These are phyloP conservation scores for Xenus cinereus DNA, from an alignment of 2,113 vertebrate genomes.

Conservation along the genomic window DNA sequence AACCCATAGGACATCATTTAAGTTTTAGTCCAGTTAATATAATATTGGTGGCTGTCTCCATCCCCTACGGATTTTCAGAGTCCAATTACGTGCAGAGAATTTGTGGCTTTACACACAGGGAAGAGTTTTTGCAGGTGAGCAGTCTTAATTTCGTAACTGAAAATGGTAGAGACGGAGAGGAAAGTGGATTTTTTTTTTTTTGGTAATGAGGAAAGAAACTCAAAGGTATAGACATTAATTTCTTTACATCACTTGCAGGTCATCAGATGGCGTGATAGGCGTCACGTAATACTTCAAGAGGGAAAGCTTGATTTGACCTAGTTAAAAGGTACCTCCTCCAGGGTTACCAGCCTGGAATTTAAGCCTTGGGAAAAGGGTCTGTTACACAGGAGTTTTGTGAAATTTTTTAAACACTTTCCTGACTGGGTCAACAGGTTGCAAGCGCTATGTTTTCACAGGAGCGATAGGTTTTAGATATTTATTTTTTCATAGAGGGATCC, in stretches of 20 bases:
- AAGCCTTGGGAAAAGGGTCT: neutral
- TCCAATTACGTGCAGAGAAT: neutral
- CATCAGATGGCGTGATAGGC: neutral
- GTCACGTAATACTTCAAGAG: neutral
- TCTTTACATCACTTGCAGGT: neutral
- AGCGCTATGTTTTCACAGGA: constrained; percentile 31
- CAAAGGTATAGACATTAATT: neutral
- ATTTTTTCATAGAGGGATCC: neutral
- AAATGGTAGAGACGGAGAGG: constrained; percentile 18
- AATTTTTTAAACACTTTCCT: constrained; percentile 12
- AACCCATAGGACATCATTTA: neutral
- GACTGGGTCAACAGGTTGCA: constrained; percentile 3
- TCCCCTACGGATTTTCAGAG: neutral
- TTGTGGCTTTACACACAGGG: neutral
- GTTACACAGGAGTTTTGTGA: neutral
- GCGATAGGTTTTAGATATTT: neutral
- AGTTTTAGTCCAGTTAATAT: neutral
- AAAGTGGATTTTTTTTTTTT: constrained; percentile 10
- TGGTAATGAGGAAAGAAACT: neutral
- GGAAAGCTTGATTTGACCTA: neutral
- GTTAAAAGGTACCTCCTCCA: neutral
- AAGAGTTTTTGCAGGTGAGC: neutral
- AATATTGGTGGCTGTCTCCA: neutral
- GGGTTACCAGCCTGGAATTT: neutral
- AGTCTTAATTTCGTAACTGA: neutral